These are phyloP conservation scores for Lepidochitona cinerea DNA, from an alignment of 2,888 invertebrate species.

Conservation along the genomic window DNA sequence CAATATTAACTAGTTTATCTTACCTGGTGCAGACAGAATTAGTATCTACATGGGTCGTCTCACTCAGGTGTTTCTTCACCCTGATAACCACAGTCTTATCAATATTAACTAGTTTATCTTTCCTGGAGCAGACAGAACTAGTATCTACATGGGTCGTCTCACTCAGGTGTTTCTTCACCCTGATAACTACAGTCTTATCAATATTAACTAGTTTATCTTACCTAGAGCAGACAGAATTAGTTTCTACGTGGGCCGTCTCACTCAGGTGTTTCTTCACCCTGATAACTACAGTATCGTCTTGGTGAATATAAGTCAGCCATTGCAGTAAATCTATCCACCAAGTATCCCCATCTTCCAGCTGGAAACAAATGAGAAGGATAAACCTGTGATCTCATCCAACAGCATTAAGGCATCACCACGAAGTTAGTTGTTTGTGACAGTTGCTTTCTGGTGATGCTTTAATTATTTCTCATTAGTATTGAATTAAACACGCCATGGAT, in stretches of 20 bases:
- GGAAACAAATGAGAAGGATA: no score
- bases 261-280: constrained; percentile 59
- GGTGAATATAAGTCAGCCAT: constrained; percentile 37
- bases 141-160: constrained; percentile 24
- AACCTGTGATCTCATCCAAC: no score
- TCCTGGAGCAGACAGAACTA: constrained; percentile 23
- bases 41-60: constrained; percentile 21
- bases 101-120: not conserved
- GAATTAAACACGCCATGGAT: no score
- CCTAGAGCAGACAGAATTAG: constrained; percentile 20
- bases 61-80: constrained; percentile 56
- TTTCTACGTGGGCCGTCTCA: constrained; percentile 24
- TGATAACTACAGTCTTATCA: constrained; percentile 50
- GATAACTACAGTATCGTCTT: constrained; percentile 53
- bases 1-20: constrained; percentile 13
- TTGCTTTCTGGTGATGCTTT: no score
- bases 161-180: constrained; percentile 57
- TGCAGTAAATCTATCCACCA: constrained; percentile 67
- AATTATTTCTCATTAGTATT: no score
- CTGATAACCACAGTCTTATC: constrained; percentile 55
- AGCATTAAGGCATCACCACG: no score
- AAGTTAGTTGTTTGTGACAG: no score
- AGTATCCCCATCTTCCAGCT: constrained; percentile 30
- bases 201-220: not conserved
- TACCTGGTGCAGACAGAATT: constrained; percentile 24